A percentile compares a stretch with the other conserved stretches of the same genome.
These are phyloP conservation scores for Cyclargus thomasi DNA, from an alignment of 1,140 invertebrate genomes.

Conservation along the genomic window DNA sequence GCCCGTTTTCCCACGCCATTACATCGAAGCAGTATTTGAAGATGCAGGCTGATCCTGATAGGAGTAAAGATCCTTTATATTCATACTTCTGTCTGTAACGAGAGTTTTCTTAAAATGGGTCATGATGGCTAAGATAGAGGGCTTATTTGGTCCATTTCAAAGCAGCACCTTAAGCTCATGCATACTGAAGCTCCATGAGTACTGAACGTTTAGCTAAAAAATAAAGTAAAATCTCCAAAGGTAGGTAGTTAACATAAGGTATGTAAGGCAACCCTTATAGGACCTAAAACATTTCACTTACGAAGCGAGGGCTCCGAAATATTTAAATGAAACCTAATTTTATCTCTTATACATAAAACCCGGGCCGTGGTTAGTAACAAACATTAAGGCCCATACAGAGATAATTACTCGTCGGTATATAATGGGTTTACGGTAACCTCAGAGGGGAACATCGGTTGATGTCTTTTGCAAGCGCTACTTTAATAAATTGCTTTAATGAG, in stretches of 20 bases:
- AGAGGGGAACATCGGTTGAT: constrained; percentile 36
- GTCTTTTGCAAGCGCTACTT: constrained; percentile 32
- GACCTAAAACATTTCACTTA: background rate
- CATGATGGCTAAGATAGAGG: no score
- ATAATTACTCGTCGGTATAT: constrained; percentile 38
- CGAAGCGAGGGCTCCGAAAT: background rate
- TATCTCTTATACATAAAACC: constrained; percentile 1
- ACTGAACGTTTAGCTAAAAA: background rate
- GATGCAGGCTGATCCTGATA: no score
- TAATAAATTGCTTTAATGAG: constrained; percentile 28
- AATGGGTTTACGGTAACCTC: constrained; percentile 29
- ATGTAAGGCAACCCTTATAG: background rate
- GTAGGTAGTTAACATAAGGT: background rate
- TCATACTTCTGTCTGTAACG: no score
- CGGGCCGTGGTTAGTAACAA: constrained; percentile 5
- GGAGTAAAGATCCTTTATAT: no score
- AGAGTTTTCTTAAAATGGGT: no score
- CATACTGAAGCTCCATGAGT: no score
- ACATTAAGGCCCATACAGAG: constrained; percentile 43
- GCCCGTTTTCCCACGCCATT: no score
- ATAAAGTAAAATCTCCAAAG: background rate
- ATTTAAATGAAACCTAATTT: constrained; percentile 9
- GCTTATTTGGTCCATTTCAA: no score
- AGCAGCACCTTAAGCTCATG: background rate
- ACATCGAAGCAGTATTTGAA: no score